phyloP scores from a whole-genome alignment of 2,113 vertebrate genomes.

The Mesocricetus auratus region DNA sequence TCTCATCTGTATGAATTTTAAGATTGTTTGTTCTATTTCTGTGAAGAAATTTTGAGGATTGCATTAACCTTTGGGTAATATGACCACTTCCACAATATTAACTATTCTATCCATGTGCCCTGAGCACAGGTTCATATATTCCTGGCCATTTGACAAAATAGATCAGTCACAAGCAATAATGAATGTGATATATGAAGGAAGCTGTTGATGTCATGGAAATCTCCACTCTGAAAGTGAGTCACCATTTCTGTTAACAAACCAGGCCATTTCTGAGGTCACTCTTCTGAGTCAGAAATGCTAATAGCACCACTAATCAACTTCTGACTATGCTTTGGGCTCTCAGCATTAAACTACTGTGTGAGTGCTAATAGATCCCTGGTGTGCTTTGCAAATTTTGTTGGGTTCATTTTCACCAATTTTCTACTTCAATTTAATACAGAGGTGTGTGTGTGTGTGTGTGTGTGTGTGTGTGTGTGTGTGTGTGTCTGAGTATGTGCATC shows the following conservation, averaged over 20 bases:
- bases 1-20: background rate
- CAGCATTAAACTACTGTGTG: background rate
- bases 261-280: background rate
- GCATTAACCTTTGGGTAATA: background rate
- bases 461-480: background rate
- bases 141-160: background rate
- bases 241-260: background rate
- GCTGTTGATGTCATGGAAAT: background rate
- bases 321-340: background rate
- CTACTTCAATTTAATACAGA: background rate
- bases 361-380: no score
- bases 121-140: background rate
- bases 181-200: background rate
- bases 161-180: background rate
- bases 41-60: background rate
- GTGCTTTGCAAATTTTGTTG: background rate
- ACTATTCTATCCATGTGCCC: background rate
- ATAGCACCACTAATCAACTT: background rate
- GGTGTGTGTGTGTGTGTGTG: background rate
- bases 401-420: background rate
- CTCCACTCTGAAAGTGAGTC: background rate
- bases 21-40: background rate
- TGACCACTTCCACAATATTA: background rate
- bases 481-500: rapidly evolving
- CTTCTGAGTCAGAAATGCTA: background rate